These are phyloP conservation scores for Charaxes varanes DNA, from an alignment of 1,140 invertebrate species.

Conservation along the genomic window DNA sequence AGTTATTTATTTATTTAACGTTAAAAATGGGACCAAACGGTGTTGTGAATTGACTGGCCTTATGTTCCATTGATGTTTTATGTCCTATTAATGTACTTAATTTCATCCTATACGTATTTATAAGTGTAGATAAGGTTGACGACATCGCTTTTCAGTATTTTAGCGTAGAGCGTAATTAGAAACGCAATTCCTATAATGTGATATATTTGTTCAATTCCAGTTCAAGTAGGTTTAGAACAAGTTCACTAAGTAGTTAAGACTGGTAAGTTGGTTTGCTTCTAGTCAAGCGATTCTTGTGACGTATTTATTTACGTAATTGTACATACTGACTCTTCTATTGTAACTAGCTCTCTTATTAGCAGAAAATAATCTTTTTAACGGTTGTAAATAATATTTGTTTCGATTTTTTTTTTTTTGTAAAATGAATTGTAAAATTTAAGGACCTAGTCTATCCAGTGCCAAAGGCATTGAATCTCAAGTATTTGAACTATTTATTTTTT, in stretches of 20 bases:
- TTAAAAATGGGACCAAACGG: slow-evolving; percentile 57
- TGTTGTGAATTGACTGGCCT: slow-evolving; percentile 48
- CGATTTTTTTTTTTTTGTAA: slow-evolving; percentile 6
- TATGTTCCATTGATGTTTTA: slow-evolving; percentile 26
- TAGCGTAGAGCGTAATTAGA: slow-evolving; percentile 27
- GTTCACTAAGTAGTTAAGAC: slow-evolving; percentile 26
- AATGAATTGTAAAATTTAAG: slow-evolving; percentile 22
- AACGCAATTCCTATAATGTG: slow-evolving; percentile 69
- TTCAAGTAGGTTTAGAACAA: slow-evolving; percentile 35
- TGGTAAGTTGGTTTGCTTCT: slow-evolving; percentile 42
- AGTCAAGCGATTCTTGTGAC: slow-evolving; percentile 44
- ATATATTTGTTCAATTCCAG: slow-evolving; percentile 50
- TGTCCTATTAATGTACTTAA: slow-evolving; percentile 26
- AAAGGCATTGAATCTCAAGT: slow-evolving; percentile 61
- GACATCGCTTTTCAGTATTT: slow-evolving; percentile 58
- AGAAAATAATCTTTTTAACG: slow-evolving; percentile 6
- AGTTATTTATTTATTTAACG: slow-evolving; percentile 46
- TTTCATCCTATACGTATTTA: slow-evolving; percentile 6
- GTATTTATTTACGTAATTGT: slow-evolving; percentile 25
- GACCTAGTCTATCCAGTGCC: slow-evolving; percentile 58
- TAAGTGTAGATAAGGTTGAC: slow-evolving; percentile 6
- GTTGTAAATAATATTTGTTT: slow-evolving; percentile 8
- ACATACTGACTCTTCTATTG: slow-evolving; percentile 24
- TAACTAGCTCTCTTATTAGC: slow-evolving; percentile 37
- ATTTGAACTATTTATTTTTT: slow-evolving; percentile 32